Evolutionary conservation across 2,113 vertebrate species (phyloP), one percentile per base, ranked within the genome.

Genomic region (Fukomys damarensis): DNA sequence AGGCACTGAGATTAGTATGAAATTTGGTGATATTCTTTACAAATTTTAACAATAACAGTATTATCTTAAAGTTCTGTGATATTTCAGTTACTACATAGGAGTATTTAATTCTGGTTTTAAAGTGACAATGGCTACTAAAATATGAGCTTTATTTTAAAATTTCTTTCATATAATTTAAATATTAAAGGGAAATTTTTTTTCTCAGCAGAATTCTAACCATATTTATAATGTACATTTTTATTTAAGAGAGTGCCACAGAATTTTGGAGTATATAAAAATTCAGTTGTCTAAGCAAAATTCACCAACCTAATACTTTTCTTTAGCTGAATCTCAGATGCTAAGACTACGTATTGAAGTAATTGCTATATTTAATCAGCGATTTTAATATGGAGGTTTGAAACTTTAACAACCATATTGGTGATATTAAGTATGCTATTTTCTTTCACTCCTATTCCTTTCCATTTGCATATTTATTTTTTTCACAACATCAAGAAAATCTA

Each of bases 231-330:
- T 7, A 86, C 89, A 85, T 65, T 12, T 82, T 96, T 92, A 93
- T 58, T 86, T 79, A 86, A 93, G 46, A 59, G 13, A 89, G 56
- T 82, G 85, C 17, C 20, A 85, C 54, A 91, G 52, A 58, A 85
- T 72, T 65, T 46, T 89, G 28, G 59, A 65, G 86, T 89, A 86
- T 54, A 20, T 56, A 82, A 96, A 65, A 43, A 84, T 56, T 82
- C 54, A 88, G 26, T 70, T 92, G 19, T 80, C 30, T 90, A 93
- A 95, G 58, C 56, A 92, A 24, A 88, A 90, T 70, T 86, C 79
- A 91, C 68, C 86, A 94, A 95, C 70, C 63, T 52, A 93, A 84
- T 81, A 92, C 63, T 91, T 90, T 95, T 94, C 24, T 80, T 92
- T 72, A 92, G 76, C 61, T 93, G 59, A 91, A 52, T 90, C 58